Conservation (phyloP, 2,113 vertebrate genomes). For the Willisornis vidua region DNA sequence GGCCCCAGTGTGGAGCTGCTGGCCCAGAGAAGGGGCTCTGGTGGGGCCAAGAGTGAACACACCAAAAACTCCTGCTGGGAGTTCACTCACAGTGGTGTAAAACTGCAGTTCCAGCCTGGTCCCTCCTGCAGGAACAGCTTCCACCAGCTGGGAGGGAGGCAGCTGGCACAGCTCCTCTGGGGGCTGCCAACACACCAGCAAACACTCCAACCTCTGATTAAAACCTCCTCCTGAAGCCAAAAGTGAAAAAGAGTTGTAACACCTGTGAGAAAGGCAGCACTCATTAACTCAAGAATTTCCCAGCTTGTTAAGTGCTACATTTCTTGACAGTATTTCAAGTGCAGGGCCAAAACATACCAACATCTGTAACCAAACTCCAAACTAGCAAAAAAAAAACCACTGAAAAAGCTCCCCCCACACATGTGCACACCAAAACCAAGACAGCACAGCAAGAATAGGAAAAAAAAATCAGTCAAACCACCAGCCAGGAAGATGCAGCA, state of each 20-base stretch:
- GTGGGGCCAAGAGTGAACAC: neutral
- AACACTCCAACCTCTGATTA: neutral
- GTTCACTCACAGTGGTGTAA: neutral
- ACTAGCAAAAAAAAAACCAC: neutral
- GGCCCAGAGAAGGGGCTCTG: neutral
- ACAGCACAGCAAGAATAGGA: neutral
- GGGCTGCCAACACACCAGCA: neutral
- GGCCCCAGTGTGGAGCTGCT: fast-evolving
- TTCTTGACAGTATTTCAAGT: neutral
- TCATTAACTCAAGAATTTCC: slow-evolving; percentile 41
- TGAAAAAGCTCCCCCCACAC: neutral
- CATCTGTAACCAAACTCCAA: slow-evolving; percentile 1
- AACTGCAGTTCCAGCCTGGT: neutral
- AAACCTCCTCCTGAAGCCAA: neutral
- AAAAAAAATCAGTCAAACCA: neutral
- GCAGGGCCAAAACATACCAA: neutral
- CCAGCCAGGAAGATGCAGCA: neutral
- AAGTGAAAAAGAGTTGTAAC: neutral
- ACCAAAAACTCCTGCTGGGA: neutral
- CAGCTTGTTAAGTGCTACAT: neutral
- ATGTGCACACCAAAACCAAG: neutral
- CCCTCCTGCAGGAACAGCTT: neutral
- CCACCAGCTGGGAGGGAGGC: neutral
- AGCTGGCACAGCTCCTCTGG: neutral
- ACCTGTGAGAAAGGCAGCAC: slow-evolving; percentile 9